These are phyloP conservation scores for Trochalopteron elliotii DNA, from an alignment of 2,113 vertebrate species.

Conservation along the genomic window DNA sequence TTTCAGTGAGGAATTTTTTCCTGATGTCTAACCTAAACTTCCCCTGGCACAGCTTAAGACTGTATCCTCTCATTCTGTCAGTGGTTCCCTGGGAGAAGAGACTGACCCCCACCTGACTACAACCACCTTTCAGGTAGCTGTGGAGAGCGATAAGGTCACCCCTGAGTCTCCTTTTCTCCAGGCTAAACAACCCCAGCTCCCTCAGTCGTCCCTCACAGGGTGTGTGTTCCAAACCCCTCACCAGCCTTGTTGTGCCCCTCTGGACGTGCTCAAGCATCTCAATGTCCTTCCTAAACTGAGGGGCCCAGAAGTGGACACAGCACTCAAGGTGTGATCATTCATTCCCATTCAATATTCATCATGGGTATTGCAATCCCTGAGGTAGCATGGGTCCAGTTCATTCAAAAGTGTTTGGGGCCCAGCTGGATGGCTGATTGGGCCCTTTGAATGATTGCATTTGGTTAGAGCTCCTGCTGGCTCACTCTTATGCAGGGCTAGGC, in stretches of 20 bases:
- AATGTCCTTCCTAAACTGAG: not conserved
- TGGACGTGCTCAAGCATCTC: rapidly evolving
- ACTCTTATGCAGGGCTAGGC: not conserved
- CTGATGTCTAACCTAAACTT: not conserved
- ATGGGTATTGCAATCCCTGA: not conserved
- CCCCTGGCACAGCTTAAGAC: not conserved
- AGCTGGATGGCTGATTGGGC: rapidly evolving
- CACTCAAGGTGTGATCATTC: rapidly evolving
- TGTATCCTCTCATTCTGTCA: not conserved
- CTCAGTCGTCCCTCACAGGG: rapidly evolving
- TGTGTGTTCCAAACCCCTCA: not conserved
- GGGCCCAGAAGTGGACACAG: not conserved
- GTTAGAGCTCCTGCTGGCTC: not conserved
- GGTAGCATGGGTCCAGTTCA: rapidly evolving
- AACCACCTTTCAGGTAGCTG: rapidly evolving
- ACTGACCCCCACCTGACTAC: rapidly evolving
- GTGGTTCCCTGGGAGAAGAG: not conserved
- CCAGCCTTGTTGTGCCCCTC: not conserved
- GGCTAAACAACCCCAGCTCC: not conserved
- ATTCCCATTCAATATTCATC: not conserved
- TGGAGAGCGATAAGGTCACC: no score
- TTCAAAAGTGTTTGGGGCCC: not conserved
- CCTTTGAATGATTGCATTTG: no score
- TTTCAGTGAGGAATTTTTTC: not conserved
- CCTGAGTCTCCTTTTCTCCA: not conserved